Conservation (phyloP, 2,113 vertebrate species). For the Ardeotis arabs region DNA sequence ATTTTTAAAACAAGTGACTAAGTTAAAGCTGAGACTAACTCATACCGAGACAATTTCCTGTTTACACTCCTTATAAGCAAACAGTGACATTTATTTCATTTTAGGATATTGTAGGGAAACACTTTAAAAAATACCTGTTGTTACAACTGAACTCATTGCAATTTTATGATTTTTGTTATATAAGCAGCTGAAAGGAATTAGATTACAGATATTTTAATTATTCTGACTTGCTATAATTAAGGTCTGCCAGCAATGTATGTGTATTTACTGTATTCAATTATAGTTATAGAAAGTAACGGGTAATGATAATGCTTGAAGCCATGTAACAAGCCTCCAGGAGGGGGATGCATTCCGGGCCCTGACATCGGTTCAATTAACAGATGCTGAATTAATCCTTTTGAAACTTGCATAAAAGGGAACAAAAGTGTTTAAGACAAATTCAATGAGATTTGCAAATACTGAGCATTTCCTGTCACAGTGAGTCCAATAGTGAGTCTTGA, state of each 20-base stretch:
- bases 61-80: background rate
- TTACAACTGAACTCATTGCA: background rate
- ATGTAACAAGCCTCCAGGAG: background rate
- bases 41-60: background rate
- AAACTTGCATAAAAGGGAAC: background rate
- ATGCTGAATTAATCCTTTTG: background rate
- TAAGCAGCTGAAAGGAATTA: background rate
- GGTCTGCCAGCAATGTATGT: background rate
- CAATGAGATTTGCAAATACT: background rate
- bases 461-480: background rate
- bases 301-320: background rate
- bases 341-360: background rate
- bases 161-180: background rate
- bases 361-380: background rate
- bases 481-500: background rate
- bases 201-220: background rate
- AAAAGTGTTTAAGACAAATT: background rate
- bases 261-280: background rate
- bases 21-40: background rate
- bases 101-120: background rate
- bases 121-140: background rate
- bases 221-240: background rate
- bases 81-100: background rate
- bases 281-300: background rate
- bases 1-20: background rate